Base-by-base conservation (phyloP, 2,888 invertebrate genomes). In the Pseudococcus jackbeardsleyi region DNA sequence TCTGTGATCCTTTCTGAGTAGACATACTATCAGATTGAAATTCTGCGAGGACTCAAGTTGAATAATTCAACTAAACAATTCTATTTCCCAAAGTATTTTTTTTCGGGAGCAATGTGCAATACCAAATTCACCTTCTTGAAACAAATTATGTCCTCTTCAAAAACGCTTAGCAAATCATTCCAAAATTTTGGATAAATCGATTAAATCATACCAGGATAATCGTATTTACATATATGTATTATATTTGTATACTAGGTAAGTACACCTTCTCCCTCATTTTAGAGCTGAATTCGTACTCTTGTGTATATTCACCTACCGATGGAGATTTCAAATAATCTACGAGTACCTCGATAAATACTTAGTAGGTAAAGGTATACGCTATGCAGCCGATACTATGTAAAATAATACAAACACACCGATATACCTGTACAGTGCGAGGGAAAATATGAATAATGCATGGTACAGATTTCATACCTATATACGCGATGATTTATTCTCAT, bases 401-500 rank as follows among this genome's bases (percentile, higher is more conserved):
- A 59, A 59, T 59, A 59, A 59, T n/a, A 59, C 59, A 59, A 59
- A n/a, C n/a, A 59, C 59, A n/a, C n/a, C 42, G 42, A 42, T 42
- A n/a, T 59, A 59, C 59, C 4, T 33, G 5, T 17, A 59, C 4
- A 33, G 6, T 59, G 19, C 15, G 7, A n/a, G 17, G 3, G 59
- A 59, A 59, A 59, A 59, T 59, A 59, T 59, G n/a, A 59, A 59
- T 59, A 59, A 59, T 59, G 59, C 59, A 59, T 59, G 59, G 59
- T 59, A n/a, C 59, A 59, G 3, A 15, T 59, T n/a, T 7, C n/a
- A 59, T 17, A 12, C 15, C 17, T 59, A 17, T 59, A 17, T n/a
- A n/a, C 59, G 5, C 59, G 59, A 59, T 59, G 59, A 59, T 59
- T 59, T 59, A 59, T 59, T 59, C 59, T 59, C 59, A 59, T 59